phyloP scores from a whole-genome alignment of 2,797 vertebrate species.

The Lagorchestes hirsutus region DNA sequence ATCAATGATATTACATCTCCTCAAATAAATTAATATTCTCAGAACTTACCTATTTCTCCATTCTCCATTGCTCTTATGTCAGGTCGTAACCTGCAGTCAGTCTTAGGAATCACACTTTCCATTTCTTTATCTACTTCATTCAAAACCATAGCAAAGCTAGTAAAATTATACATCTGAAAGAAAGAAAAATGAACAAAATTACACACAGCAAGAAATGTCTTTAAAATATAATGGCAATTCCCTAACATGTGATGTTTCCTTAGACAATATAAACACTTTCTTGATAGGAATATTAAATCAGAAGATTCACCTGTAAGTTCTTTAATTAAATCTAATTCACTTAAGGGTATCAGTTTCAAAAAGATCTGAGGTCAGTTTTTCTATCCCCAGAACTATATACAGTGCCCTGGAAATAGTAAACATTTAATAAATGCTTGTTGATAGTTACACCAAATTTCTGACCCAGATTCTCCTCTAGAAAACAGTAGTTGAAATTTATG shows the following conservation, averaged over 20 bases:
- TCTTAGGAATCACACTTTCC: constrained; percentile 92
- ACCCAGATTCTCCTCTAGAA: background rate
- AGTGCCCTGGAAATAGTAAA: background rate
- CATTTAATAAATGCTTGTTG: background rate
- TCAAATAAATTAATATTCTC: background rate
- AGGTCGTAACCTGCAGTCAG: constrained; percentile 95
- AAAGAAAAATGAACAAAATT: constrained; percentile 27
- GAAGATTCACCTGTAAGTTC: background rate
- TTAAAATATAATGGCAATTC: background rate
- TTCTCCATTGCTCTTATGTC: constrained; percentile 98
- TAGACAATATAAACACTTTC: background rate
- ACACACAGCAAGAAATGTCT: background rate
- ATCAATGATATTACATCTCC: background rate
- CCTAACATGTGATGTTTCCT: accelerated
- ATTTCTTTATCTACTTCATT: constrained; percentile 95
- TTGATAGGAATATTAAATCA: accelerated
- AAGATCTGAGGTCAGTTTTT: background rate
- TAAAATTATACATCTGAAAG: constrained; percentile 97
- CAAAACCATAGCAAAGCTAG: constrained; percentile 97
- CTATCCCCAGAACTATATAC: background rate
- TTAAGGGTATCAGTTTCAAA: background rate
- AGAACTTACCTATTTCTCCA: constrained; percentile 93
- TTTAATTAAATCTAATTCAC: background rate
- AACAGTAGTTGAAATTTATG: background rate
- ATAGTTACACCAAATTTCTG: background rate